Evolutionary conservation across 1,140 invertebrate species (phyloP), one percentile per base, ranked within the genome.

Genomic region (Brachionus rotundiformis): DNA sequence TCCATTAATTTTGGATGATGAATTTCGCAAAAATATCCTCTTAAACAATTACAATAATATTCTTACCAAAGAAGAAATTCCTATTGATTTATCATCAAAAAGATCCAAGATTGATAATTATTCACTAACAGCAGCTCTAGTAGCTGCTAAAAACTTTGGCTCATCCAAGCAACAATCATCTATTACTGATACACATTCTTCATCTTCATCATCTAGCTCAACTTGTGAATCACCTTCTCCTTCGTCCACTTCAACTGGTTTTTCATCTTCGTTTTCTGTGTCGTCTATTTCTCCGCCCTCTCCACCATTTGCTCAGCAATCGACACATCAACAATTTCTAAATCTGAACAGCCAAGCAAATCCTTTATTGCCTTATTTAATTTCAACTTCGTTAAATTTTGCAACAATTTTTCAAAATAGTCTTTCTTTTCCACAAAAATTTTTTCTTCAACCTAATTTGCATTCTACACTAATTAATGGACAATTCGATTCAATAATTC

Each of bases 201-300:
- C 76, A 13, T 39, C 76, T n/a, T 59, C 47, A 25, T 79, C 76
- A 25, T 79, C 76, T 36, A 59, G 47, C 36, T 79, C 76, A 59
- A 79, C 76, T 29, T 79, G 76, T 33, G 76, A 79, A 41, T 79
- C 76, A 19, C 76, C 76, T 23, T 79, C 76, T 13, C 76, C 76
- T 16, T 79, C 76, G 19, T 79, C 76, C 6, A 39, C 47, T 63
- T 79, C 76, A 54, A 39, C 44, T 19, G 47, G 31, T 25, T 59
- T 54, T 13, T 79, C 76, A 27, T 54, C 76, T 39, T 59, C 76
- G 31, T 59, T 59, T 39, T 59, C 29, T n/a, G 23, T 59, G 0
- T 59, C 76, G n/a, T 59, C 63, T 16, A 68, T 79, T 25, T 79
- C 76, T 13, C 76, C 76, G 13, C 47, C 76, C 16, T 41, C 76